Evolutionary conservation across 2,888 invertebrate species (phyloP).

Genomic region (Oscheius sp.): DNA sequence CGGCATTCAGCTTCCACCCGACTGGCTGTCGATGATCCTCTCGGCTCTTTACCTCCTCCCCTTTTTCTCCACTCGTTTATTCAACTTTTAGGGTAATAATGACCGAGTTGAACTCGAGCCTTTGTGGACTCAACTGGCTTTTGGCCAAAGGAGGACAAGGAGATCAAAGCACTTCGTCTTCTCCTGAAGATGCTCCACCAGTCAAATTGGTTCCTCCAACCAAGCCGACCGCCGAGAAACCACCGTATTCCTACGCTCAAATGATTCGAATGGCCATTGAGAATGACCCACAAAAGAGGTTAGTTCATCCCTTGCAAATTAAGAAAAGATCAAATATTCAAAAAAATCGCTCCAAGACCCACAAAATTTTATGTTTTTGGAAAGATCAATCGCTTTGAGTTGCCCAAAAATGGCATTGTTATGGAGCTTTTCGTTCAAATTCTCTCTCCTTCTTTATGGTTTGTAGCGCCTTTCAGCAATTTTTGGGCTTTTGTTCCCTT

Average conservation of each 20-base stretch:
- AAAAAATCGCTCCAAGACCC: too few relatives aligned
- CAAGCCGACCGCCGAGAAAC: constrained; percentile 35
- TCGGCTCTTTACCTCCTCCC: background rate
- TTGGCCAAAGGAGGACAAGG: constrained; percentile 42
- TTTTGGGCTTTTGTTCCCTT: too few relatives aligned
- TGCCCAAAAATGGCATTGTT: too few relatives aligned
- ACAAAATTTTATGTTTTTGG: too few relatives aligned
- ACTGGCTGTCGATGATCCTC: constrained; percentile 11
- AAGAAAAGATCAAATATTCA: too few relatives aligned
- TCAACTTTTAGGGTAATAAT: background rate
- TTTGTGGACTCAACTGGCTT: constrained; percentile 56
- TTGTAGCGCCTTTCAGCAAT: too few relatives aligned
- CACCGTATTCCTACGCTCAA: constrained; percentile 48
- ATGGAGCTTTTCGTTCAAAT: too few relatives aligned
- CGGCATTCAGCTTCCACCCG: constrained; percentile 14
- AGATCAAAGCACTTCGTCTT: background rate
- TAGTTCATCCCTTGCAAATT: background rate
- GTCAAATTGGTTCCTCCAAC: background rate
- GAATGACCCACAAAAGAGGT: constrained; percentile 31
- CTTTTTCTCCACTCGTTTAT: background rate
- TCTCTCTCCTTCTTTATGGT: too few relatives aligned
- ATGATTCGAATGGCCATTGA: constrained; percentile 50
- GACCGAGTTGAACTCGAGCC: constrained; percentile 49
- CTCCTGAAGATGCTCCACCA: background rate
- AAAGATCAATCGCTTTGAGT: too few relatives aligned